Evolutionary conservation across 2,797 vertebrate species (phyloP).

Genomic region (Molothrus ater): DNA sequence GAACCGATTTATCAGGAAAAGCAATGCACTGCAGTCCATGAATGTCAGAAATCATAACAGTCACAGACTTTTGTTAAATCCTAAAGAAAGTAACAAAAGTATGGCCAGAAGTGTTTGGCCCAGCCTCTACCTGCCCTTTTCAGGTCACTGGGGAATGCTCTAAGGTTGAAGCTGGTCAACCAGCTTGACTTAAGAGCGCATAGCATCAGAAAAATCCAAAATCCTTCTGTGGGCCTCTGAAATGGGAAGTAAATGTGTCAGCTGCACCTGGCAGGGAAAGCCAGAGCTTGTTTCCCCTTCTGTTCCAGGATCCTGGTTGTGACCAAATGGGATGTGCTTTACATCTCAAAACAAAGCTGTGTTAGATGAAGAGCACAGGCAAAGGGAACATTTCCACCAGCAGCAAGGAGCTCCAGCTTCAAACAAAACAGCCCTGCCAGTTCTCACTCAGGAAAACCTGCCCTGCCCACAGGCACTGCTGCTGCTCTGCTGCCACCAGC

Average conservation of each 20-base stretch:
- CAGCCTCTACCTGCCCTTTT: background rate
- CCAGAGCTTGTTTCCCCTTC: background rate
- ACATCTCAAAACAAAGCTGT: background rate
- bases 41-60: background rate
- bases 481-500: background rate
- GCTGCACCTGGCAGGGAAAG: background rate
- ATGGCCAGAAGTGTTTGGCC: background rate
- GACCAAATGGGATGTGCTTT: background rate
- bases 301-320: background rate
- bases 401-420: background rate
- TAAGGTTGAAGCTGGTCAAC: background rate
- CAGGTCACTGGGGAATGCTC: background rate
- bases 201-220: background rate
- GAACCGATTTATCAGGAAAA: background rate
- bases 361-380: background rate
- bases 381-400: background rate
- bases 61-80: background rate
- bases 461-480: background rate
- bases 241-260: background rate
- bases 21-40: background rate
- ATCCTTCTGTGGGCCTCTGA: background rate
- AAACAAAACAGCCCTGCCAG: fast-evolving
- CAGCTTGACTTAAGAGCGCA: background rate
- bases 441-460: background rate
- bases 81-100: fast-evolving